Conservation (phyloP, 2,888 invertebrate species). For the Lasioglossum zephyrum region DNA sequence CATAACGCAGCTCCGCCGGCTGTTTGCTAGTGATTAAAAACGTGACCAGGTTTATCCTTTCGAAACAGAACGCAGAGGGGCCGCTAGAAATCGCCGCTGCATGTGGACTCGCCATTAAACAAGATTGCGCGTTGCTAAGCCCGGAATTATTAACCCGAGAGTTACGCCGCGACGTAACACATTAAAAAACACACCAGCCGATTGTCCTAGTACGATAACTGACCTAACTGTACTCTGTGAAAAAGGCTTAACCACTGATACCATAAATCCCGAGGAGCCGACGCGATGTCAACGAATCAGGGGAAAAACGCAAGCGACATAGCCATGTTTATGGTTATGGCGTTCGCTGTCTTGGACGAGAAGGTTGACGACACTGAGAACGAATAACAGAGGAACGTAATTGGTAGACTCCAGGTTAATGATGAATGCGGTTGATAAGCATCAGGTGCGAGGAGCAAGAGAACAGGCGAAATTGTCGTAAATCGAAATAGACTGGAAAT, state of each 20-base stretch:
- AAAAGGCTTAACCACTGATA: conserved; percentile 23
- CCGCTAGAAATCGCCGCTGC: conserved; percentile 24
- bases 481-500: neutral
- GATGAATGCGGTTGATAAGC: conserved; percentile 55
- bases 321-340: conserved; percentile 7
- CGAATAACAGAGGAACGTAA: conserved; percentile 44
- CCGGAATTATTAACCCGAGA: conserved; percentile 30
- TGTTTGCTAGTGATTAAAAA: conserved; percentile 22
- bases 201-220: conserved; percentile 50
- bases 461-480: neutral
- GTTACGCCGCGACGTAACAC: conserved; percentile 21
- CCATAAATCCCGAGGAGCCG: conserved; percentile 25
- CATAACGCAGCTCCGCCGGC: neutral
- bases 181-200: conserved; percentile 36
- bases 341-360: conserved; percentile 41
- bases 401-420: conserved; percentile 19
- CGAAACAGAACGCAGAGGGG: neutral
- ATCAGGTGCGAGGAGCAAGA: neutral
- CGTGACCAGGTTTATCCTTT: neutral
- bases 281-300: neutral
- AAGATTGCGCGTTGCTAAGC: conserved; percentile 26
- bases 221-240: conserved; percentile 47
- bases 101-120: conserved; percentile 23
- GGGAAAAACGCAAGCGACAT: conserved; percentile 8
- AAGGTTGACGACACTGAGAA: conserved; percentile 36